Evolutionary conservation across 2,797 vertebrate species (phyloP), one percentile per base, ranked within the genome.

Genomic region (Pempheris klunzingeri): DNA sequence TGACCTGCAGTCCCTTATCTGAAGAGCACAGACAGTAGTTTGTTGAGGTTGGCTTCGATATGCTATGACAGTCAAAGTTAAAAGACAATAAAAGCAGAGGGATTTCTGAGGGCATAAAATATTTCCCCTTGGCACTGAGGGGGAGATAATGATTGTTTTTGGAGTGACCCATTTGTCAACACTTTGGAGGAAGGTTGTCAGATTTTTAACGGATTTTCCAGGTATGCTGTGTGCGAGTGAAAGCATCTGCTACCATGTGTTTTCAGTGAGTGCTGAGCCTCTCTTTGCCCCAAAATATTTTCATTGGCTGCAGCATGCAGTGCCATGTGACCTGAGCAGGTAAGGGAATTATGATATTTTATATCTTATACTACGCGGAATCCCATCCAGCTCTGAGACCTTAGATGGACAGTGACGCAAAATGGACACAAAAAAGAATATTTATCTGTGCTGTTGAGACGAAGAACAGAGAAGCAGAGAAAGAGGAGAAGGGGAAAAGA

Each of bases 91-190:
- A 72, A 76, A 9, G 17, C 38, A 43, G 30, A 46, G 18, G 18
- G 50, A 72, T 10, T 50, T 65, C 66, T 78, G 36, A 61, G 43
- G 61, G 46, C 34, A 66, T 46, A 46, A 67, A 59, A 58, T 67
- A 67, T 66, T 84, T 77, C 36, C 73, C 49, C 39, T 26, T 34
- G 36, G 70, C 47, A 64, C 32, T 14, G 22, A 54, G 22, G 44
- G 26, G 71, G 32, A 66, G 46, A 80, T 78, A 73, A 72, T 43
- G 52, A 54, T 75, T 87, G 78, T 74, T 81, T 88, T 78, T 74
- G 70, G 44, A 85, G 58, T 58, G 41, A 80, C n/a, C 26, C 12
- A 88, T 91, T 91, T 89, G 83, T 92, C 79, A 89, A 64, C 65
- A 68, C 53, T 58, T 72, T 63, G 30, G 57, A 62, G 32, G 28